Evolutionary conservation across 2,888 invertebrate genomes (phyloP).

Genomic region (Caenorhabditis sp.): DNA sequence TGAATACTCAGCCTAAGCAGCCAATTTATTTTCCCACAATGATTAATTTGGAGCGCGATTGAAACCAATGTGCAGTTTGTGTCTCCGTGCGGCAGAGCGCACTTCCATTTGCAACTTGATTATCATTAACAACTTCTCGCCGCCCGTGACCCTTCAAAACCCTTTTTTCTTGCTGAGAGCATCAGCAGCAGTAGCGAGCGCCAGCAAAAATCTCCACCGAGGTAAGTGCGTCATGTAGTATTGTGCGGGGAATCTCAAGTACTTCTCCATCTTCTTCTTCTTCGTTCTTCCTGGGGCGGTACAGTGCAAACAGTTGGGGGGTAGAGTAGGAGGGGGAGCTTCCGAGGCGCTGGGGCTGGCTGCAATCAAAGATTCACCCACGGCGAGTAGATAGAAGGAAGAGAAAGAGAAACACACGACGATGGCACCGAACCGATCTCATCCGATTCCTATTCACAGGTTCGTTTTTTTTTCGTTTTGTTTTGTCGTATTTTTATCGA

Average conservation of each 20-base stretch:
- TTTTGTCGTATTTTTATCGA: not conserved
- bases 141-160: not conserved
- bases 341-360: not conserved
- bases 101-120: not conserved
- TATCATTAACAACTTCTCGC: not conserved
- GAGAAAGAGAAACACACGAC: not conserved
- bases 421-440: slow-evolving; percentile 67
- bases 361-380: slow-evolving; percentile 27
- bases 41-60: too few species aligned
- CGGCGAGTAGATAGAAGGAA: not conserved
- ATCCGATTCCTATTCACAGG: slow-evolving; percentile 75
- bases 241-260: slow-evolving; percentile 60
- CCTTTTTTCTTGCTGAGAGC: not conserved
- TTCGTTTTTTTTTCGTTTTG: slow-evolving; percentile 15
- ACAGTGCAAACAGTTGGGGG: slow-evolving; percentile 33
- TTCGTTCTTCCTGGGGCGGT: slow-evolving; percentile 19
- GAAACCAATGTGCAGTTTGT: too few species aligned
- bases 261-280: slow-evolving; percentile 41
- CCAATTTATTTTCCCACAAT: too few species aligned
- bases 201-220: slow-evolving; percentile 4
- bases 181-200: slow-evolving; percentile 8
- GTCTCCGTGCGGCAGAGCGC: not conserved
- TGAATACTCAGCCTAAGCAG: too few species aligned
- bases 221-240: slow-evolving; percentile 63
- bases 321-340: not conserved